Evolutionary conservation across 2,113 vertebrate species (phyloP).

Genomic region (Cebus imitator): DNA sequence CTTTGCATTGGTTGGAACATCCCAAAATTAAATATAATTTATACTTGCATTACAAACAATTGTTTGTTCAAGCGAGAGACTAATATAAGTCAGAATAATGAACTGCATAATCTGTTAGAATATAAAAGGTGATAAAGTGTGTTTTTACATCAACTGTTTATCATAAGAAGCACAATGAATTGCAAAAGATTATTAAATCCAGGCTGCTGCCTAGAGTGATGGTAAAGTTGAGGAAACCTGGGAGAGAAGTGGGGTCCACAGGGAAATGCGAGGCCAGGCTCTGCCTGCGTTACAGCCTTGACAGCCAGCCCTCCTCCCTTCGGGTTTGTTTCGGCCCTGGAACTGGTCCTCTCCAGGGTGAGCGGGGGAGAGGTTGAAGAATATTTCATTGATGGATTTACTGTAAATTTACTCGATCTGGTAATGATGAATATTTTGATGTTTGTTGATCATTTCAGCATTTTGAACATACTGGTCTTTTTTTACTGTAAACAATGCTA

Average conservation of each 20-base stretch:
- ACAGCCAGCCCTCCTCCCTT: not conserved
- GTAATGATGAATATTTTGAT: not conserved
- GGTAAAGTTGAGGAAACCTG: not conserved
- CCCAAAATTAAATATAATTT: conserved; percentile 55
- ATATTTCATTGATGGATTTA: not conserved
- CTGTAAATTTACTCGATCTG: not conserved
- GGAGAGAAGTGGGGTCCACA: not conserved
- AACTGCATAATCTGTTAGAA: not conserved
- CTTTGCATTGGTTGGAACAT: conserved; percentile 43
- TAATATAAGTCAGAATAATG: not conserved
- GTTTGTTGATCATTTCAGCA: not conserved
- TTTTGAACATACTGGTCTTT: not conserved
- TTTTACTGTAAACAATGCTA: not conserved
- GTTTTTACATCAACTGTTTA: not conserved
- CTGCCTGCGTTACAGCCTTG: accelerated
- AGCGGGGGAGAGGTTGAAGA: not conserved
- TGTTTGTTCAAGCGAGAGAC: conserved; percentile 30
- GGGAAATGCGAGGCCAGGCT: accelerated
- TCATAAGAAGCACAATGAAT: not conserved
- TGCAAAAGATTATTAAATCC: not conserved
- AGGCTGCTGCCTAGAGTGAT: not conserved
- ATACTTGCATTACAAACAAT: conserved; percentile 20
- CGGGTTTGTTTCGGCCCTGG: not conserved
- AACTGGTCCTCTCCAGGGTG: not conserved
- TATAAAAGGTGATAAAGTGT: not conserved